Percentiles rank a stretch among this genome's conserved stretches.
phyloP scores from a whole-genome alignment of 2,113 vertebrate genomes.

The Plectropomus leopardus region DNA sequence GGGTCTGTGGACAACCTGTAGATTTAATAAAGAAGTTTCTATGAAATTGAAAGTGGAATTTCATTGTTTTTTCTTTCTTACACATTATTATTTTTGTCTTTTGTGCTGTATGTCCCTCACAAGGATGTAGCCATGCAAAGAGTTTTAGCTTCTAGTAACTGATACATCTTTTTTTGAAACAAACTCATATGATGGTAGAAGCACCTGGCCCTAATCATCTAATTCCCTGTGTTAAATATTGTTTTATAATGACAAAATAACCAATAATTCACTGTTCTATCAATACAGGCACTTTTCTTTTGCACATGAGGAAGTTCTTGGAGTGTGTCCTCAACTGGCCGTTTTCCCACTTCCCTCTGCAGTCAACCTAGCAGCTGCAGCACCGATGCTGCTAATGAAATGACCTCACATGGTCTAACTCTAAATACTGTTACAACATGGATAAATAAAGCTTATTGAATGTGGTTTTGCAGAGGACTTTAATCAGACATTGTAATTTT shows the following conservation, averaged over 20 bases:
- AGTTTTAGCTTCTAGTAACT: neutral
- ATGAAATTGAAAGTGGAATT: conserved; percentile 1
- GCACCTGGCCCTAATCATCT: no score
- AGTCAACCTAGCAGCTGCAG: neutral
- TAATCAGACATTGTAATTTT: neutral
- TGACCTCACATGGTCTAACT: neutral
- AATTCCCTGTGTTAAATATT: neutral
- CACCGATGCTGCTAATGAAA: no score
- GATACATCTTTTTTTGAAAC: neutral
- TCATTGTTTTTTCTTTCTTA: neutral
- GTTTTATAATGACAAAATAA: neutral
- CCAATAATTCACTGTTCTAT: neutral
- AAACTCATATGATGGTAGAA: no score
- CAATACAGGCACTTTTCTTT: neutral
- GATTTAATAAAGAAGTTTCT: conserved; percentile 5
- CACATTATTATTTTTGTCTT: neutral
- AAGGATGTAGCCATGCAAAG: neutral
- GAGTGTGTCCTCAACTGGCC: neutral
- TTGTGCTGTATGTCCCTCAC: neutral
- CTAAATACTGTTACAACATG: neutral
- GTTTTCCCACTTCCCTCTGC: neutral
- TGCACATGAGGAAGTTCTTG: neutral
- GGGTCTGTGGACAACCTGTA: neutral
- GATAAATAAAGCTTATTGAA: neutral
- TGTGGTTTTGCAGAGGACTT: neutral